A percentile compares a stretch with the other conserved stretches of the same genome.
phyloP scores from a whole-genome alignment of 1,140 invertebrate species.

The Spodoptera litura region DNA sequence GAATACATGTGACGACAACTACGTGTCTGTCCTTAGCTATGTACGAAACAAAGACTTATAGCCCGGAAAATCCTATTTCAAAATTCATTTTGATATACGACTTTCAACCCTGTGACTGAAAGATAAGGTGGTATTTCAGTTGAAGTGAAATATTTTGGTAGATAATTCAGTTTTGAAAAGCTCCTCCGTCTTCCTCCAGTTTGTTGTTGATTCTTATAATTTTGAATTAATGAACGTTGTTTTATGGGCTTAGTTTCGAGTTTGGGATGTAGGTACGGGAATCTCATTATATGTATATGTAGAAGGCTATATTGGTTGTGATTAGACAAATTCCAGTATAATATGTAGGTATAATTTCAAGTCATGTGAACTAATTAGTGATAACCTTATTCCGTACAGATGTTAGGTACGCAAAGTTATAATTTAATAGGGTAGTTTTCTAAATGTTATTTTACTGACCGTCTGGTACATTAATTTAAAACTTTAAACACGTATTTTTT shows the following conservation, averaged over 20 bases:
- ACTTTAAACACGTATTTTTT: too few relatives aligned
- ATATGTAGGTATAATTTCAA: too few relatives aligned
- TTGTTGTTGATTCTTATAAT: conserved; percentile 40
- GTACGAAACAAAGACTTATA: conserved; percentile 31
- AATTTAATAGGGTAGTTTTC: too few relatives aligned
- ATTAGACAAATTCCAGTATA: too few relatives aligned
- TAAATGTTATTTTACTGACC: too few relatives aligned
- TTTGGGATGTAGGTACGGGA: neutral
- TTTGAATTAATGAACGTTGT: conserved; percentile 24
- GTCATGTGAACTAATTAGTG: too few relatives aligned
- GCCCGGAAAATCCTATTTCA: conserved; percentile 22
- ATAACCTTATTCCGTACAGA: too few relatives aligned
- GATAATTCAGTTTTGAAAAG: conserved; percentile 38
- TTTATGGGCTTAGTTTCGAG: conserved; percentile 6
- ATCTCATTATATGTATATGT: neutral
- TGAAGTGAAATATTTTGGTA: neutral
- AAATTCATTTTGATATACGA: neutral
- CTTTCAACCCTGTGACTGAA: neutral
- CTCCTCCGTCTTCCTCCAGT: conserved; percentile 5
- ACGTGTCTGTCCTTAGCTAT: conserved; percentile 25
- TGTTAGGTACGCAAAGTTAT: too few relatives aligned
- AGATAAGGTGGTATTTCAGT: neutral
- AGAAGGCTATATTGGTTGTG: too few relatives aligned
- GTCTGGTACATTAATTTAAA: too few relatives aligned
- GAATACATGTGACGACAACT: neutral